Base-by-base conservation (phyloP, 2,113 vertebrate species). In the Cyprinodon variegatus region DNA sequence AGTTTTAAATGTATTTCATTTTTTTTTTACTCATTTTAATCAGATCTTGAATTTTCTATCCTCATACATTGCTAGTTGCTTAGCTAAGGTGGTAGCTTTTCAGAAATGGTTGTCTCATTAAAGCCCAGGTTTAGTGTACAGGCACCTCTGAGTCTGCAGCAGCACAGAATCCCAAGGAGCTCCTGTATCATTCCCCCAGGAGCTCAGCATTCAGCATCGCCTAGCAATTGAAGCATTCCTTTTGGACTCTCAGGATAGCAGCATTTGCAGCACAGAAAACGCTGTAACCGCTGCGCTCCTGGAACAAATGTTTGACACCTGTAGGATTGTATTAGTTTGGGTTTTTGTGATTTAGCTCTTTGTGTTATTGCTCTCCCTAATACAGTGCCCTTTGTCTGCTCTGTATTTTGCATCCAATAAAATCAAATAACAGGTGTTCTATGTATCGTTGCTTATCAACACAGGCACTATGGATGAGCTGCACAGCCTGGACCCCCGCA, bases 381-480 rank as follows among this genome's bases (percentile, higher is more conserved):
- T 22, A 57, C 50, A 39, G 59, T 77, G 61, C 76, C 65, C 29
- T 29, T 29, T 29, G 60, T 81, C 77, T 69, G 66, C 63, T 77
- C 66, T 59, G 40, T 41, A 75, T 48, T 72, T 61, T 65, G 63
- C 65, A 40, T 62, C 67, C 4, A 46, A 2, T 6, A 81, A 17
- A 65, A 65, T 84, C 71, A 39, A 64, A 68, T 78, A 78, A 76
- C 72, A 81, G 61, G 70, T 70, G 22, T 20, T 37, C 40, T 79
- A 69, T 83, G 72, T 75, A 60, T 75, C 79, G 71, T 76, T 67
- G 40, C 38, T 82, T 41, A 77, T 82, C 63, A 22, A 80, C 11
- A 41, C 89, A 99, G 98, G 97, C 95, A 95, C 95, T 92, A 99
- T 99, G 98, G 98, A 99, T 94, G 98, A 99, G 89, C 97, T 99